A percentile compares a stretch with the other conserved stretches of the same genome.
Conservation (phyloP, 2,797 vertebrate species). For the Sphenodon punctatus region DNA sequence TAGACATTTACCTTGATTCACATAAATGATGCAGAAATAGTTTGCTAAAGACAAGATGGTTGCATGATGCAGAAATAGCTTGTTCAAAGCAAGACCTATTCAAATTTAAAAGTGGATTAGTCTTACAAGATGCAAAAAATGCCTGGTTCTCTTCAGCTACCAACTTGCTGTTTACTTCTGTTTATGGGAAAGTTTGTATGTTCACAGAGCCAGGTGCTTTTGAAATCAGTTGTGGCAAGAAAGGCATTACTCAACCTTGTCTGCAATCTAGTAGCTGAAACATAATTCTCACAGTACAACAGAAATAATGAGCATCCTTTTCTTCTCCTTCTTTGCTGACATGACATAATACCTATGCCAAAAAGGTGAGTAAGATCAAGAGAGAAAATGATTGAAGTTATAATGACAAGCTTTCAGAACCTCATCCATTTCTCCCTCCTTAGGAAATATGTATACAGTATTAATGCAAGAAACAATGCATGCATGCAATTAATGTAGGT, state of each 20-base stretch:
- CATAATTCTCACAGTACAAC: slow-evolving; percentile 59
- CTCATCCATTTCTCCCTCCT: too few relatives aligned
- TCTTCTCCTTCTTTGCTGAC: slow-evolving; percentile 27
- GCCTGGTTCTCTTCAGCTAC: slow-evolving; percentile 13
- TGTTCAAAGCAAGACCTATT: background rate
- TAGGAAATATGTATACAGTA: background rate
- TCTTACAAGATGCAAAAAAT: slow-evolving; percentile 5
- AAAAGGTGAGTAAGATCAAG: slow-evolving; percentile 23
- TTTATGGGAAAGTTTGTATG: slow-evolving; percentile 44
- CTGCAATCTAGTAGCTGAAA: slow-evolving; percentile 46
- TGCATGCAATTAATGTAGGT: background rate
- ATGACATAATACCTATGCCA: slow-evolving; percentile 43
- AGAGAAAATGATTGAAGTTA: slow-evolving; percentile 4
- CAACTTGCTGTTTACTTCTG: background rate
- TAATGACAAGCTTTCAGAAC: too few relatives aligned
- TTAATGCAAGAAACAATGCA: background rate
- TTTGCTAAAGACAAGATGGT: background rate
- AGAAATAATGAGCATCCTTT: slow-evolving; percentile 49
- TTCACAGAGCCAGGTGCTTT: slow-evolving; percentile 23
- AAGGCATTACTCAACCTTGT: slow-evolving; percentile 37
- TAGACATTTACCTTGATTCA: background rate
- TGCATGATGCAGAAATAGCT: background rate
- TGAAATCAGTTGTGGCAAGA: slow-evolving; percentile 50
- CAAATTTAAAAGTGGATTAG: too few relatives aligned
- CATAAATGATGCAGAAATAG: background rate